These are phyloP conservation scores for Engraulis encrasicolus DNA, from an alignment of 2,113 vertebrate genomes.

Conservation along the genomic window DNA sequence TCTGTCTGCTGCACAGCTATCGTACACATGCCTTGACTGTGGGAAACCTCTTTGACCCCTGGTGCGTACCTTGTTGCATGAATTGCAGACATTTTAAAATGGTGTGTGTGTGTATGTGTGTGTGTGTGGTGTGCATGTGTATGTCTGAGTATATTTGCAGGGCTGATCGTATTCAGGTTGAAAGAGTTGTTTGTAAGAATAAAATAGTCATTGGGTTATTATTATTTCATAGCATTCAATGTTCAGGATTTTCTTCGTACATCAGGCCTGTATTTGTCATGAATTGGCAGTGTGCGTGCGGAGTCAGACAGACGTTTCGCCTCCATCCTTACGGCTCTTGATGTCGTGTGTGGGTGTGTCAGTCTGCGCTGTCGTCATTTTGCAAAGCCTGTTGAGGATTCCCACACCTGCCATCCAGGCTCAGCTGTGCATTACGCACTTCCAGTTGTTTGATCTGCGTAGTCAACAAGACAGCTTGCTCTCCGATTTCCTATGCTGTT, in stretches of 20 bases:
- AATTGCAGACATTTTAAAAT: constrained; percentile 33
- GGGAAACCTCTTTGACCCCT: neutral
- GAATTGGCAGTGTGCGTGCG: neutral
- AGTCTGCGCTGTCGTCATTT: constrained; percentile 11
- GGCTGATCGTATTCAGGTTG: no score
- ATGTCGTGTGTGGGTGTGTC: neutral
- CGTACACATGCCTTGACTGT: neutral
- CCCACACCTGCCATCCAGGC: constrained; percentile 10
- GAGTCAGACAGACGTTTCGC: neutral
- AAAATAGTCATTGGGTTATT: no score
- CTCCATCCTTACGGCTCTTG: neutral
- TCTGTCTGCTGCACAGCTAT: neutral
- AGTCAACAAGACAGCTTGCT: no score
- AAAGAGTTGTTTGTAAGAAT: no score
- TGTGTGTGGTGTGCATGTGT: constrained; percentile 38
- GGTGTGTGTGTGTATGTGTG: constrained; percentile 54
- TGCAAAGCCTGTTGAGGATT: neutral
- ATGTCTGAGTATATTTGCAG: neutral
- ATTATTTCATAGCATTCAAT: no score
- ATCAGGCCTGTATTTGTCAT: no score
- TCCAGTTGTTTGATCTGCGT: neutral
- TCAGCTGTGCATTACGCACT: neutral
- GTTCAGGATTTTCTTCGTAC: no score
- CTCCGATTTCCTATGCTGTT: no score
- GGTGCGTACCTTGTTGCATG: neutral